These are phyloP conservation scores for Ornithoptera priamus DNA, from an alignment of 2,888 invertebrate species.

Conservation along the genomic window DNA sequence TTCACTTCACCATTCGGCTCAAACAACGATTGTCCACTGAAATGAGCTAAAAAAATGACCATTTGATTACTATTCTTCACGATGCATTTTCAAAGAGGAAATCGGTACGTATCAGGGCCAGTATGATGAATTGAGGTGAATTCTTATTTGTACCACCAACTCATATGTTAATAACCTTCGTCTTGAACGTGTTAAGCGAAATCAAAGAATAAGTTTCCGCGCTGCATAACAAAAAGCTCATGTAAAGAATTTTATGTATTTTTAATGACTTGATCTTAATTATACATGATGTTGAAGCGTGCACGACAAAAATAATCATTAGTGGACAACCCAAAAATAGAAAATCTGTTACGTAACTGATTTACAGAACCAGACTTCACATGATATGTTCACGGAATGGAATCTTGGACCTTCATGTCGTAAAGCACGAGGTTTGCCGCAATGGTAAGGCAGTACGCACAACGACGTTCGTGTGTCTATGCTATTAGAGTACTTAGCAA, in stretches of 20 bases:
- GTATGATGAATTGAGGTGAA: constrained; percentile 17
- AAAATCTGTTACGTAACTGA: too few relatives aligned
- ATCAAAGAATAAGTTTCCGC: constrained; percentile 1
- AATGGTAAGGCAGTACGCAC: background rate
- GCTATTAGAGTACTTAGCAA: background rate
- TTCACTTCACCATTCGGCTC: background rate
- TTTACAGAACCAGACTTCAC: too few relatives aligned
- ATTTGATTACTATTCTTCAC: constrained; percentile 15
- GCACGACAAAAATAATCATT: too few relatives aligned
- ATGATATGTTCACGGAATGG: too few relatives aligned
- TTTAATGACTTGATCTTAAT: background rate
- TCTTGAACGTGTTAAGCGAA: constrained; percentile 7
- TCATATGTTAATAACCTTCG: constrained; percentile 8
- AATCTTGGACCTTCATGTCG: too few relatives aligned
- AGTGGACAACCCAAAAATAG: too few relatives aligned
- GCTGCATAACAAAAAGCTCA: background rate
- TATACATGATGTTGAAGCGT: too few relatives aligned
- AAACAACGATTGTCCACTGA: background rate
- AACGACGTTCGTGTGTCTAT: background rate
- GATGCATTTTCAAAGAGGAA: constrained; percentile 13
- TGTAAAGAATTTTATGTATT: background rate
- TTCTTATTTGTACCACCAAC: constrained; percentile 13
- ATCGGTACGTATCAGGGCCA: constrained; percentile 16
- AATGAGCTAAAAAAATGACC: background rate
- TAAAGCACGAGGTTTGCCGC: too few relatives aligned